Evolutionary conservation across 2,888 invertebrate genomes (phyloP).

Genomic region (Dicyrtoma fusca): DNA sequence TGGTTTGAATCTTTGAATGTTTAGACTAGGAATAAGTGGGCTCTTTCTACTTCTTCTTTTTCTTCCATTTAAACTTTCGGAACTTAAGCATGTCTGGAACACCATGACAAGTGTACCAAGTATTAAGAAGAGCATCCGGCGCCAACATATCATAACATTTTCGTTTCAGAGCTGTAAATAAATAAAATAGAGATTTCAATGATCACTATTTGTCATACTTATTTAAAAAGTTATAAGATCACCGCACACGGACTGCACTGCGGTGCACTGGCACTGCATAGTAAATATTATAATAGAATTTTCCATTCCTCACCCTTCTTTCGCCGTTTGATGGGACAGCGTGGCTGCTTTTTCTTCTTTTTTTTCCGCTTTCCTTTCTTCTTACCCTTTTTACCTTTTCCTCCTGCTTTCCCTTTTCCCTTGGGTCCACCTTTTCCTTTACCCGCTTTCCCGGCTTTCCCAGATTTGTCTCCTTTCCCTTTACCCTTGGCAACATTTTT

Average conservation of each 20-base stretch:
- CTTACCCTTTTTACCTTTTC: slow-evolving; percentile 34
- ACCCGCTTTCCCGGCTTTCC: slow-evolving; percentile 4
- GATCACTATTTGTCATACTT: too few species aligned
- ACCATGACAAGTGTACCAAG: slow-evolving; percentile 53
- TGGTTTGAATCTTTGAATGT: too few species aligned
- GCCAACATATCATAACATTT: slow-evolving; percentile 48
- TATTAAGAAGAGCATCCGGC: slow-evolving; percentile 49
- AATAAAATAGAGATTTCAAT: neutral
- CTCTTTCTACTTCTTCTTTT: slow-evolving; percentile 49
- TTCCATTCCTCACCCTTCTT: slow-evolving; percentile 51
- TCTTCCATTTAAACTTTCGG: slow-evolving; percentile 54
- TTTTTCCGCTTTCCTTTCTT: slow-evolving; percentile 42
- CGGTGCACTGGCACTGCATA: too few species aligned
- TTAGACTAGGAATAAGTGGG: too few species aligned
- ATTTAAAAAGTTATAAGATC: too few species aligned
- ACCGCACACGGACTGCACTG: too few species aligned
- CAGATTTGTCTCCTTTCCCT: neutral
- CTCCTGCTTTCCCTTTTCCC: slow-evolving; percentile 4
- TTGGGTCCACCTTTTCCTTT: slow-evolving; percentile 5
- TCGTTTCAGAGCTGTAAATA: slow-evolving; percentile 49
- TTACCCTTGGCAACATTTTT: neutral
- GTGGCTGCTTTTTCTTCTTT: slow-evolving; percentile 48
- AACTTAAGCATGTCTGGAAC: slow-evolving; percentile 53
- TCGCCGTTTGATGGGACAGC: slow-evolving; percentile 54
- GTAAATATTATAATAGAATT: too few species aligned